Evolutionary conservation across 1,140 invertebrate species (phyloP), one percentile per base, ranked within the genome.

Genomic region (Orussus abietinus): DNA sequence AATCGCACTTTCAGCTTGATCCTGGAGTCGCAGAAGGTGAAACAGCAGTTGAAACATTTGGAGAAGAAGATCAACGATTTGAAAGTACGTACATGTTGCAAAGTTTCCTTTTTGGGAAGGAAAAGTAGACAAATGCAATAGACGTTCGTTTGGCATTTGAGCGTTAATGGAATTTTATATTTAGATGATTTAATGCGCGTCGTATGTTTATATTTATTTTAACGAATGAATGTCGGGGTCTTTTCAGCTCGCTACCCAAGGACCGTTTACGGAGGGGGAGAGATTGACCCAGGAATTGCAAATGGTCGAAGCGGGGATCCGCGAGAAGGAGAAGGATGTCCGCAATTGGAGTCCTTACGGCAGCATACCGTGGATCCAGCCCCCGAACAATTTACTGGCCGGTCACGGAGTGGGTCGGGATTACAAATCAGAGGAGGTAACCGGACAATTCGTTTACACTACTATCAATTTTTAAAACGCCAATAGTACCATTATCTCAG

Each of bases 11-110:
- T 25, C 42, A 76, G 74, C 41, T 62, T 81, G 17, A 64, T 79
- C 7, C 71, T 78, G 6, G 80, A 83, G 45, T 81, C 79, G 3
- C 79, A 82, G 39, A 75, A 77, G 51, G 76, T 83, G 26, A 81
- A 81, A 54, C 70, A 80, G 36, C 80, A 83, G 57, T 62, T 84
- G n/a, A 75, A 76, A 33, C 76, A 78, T 55, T 61, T 83, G 28
- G 80, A 84, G 42, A 80, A 77, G 42, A 80, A 82, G 56, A 76
- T 84, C 3, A 81, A 82, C 53, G 80, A 82, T 59, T 64, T 84
- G 34, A 82, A 82, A 69, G 73, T 82, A 61, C 49, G 45, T 12
- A 4, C 57, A 69, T 25, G n/a, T 25, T 10, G 30, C 30, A 7
- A 9, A 32, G 30, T 14, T 6, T 6, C 7, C 6, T 32, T 13